Evolutionary conservation across 2,888 invertebrate genomes (phyloP), one percentile per base, ranked within the genome.

Genomic region (Conomelus anceps): DNA sequence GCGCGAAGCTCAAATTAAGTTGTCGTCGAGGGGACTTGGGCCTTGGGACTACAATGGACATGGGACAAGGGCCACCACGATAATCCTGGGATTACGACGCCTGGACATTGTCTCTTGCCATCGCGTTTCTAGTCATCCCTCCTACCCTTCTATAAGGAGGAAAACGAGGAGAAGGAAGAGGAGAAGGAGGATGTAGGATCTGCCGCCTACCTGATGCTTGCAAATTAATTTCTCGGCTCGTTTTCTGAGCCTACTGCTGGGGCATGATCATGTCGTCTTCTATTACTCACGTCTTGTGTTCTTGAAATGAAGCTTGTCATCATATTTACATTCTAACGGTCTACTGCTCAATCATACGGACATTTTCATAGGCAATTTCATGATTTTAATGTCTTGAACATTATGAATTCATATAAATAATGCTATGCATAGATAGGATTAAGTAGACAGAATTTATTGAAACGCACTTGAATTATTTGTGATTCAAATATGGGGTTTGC

Each of bases 101-200:
- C n/a, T 63, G 63, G 63, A 63, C 63, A 63, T 63, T 63, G 63
- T n/a, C 63, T 63, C 63, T 63, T n/a, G n/a, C n/a, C n/a, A n/a
- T 63, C 63, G n/a, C n/a, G 63, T n/a, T n/a, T n/a, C n/a, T n/a
- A 3, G n/a, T 63, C n/a, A 86, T 86, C 34, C 88, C 85, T 29
- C 90, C 86, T 89, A 85, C 85, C 88, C 34, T 85, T 23, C 84
- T 89, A 86, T 89, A 89, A 22, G 89, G n/a, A n/a, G n/a, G 26
- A 85, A 89, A 89, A 88, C 85, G 87, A 87, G 23, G 13, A 17
- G 87, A 0, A 4, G 87, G 87, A 86, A 9, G 22, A 86, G 23
- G 87, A 11, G 23, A 11, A 23, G 23, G 87, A 6, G n/a, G 13
- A n/a, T 22, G 23, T 22, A 3, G 23, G 0, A 22, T 88, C 84